These are phyloP conservation scores for Mus spretus DNA, from an alignment of 2,797 vertebrate genomes.

Conservation along the genomic window DNA sequence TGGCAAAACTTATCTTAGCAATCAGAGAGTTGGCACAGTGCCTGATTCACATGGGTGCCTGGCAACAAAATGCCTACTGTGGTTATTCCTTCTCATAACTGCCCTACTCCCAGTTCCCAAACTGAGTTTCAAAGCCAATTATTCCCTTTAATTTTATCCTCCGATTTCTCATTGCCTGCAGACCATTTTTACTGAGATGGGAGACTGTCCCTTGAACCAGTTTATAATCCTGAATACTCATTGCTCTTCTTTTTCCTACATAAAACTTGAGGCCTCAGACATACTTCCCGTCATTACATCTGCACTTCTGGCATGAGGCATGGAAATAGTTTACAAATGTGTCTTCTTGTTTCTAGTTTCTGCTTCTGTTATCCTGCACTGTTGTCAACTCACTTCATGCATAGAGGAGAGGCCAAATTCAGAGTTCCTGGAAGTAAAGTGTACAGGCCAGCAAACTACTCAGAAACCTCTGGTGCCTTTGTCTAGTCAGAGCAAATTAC, in stretches of 20 bases:
- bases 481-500: slow-evolving; percentile 38
- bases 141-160: neutral
- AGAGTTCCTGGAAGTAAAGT: slow-evolving; percentile 51
- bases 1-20: neutral
- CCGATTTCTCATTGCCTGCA: neutral
- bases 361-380: neutral
- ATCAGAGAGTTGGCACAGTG: neutral
- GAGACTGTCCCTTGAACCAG: neutral
- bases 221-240: slow-evolving; percentile 45
- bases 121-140: neutral
- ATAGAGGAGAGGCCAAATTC: slow-evolving; percentile 30
- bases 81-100: slow-evolving; percentile 39
- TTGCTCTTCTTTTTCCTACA: neutral
- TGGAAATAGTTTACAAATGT: slow-evolving; percentile 52
- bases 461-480: slow-evolving; percentile 11
- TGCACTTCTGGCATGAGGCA: slow-evolving; percentile 46
- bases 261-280: slow-evolving; percentile 5
- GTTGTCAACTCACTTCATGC: neutral
- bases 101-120: neutral
- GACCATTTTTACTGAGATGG: slow-evolving; percentile 38
- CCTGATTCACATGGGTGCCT: neutral
- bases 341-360: slow-evolving; percentile 6
- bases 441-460: neutral
- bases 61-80: neutral
- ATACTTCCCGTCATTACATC: slow-evolving; percentile 20